These are phyloP conservation scores for Lepidothrix coronata DNA, from an alignment of 2,113 vertebrate genomes.

Conservation along the genomic window DNA sequence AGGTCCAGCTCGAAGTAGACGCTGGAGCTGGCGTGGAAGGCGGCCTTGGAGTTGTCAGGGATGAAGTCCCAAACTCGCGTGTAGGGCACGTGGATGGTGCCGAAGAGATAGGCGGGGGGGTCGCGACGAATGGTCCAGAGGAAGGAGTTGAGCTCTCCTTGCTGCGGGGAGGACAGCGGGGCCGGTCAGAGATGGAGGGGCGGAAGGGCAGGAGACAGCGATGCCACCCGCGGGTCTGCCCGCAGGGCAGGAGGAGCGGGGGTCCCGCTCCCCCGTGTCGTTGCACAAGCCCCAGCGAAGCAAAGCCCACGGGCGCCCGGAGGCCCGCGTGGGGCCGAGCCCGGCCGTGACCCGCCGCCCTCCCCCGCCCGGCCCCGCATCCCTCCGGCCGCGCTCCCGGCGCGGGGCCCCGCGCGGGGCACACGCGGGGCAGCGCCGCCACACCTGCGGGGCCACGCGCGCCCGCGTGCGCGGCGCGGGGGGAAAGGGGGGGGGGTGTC, in stretches of 20 bases:
- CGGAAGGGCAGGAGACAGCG: too few species aligned
- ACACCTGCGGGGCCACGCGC: too few species aligned
- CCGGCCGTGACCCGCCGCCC: not conserved
- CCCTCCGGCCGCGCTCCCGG: not conserved
- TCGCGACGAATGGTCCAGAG: constrained; percentile 89
- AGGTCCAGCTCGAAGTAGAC: constrained; percentile 97
- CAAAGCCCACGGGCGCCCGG: not conserved
- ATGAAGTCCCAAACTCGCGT: constrained; percentile 97
- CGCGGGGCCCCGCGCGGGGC: not conserved
- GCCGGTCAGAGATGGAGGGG: not conserved
- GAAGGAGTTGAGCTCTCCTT: constrained; percentile 95
- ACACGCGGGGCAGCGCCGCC: not conserved
- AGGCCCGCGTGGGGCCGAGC: not conserved
- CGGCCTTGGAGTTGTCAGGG: constrained; percentile 89
- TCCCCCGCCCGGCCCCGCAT: not conserved
- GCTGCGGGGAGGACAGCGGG: constrained; percentile 67
- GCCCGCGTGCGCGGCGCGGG: too few species aligned
- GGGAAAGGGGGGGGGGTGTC: too few species aligned
- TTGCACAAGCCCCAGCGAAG: not conserved
- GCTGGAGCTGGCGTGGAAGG: constrained; percentile 86
- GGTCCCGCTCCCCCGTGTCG: not conserved
- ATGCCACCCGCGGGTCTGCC: not conserved
- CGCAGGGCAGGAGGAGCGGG: not conserved
- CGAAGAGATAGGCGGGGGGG: constrained; percentile 91
- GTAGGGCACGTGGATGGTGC: constrained; percentile 97